Conservation (phyloP, 2,113 vertebrate species). For the Indri indri region DNA sequence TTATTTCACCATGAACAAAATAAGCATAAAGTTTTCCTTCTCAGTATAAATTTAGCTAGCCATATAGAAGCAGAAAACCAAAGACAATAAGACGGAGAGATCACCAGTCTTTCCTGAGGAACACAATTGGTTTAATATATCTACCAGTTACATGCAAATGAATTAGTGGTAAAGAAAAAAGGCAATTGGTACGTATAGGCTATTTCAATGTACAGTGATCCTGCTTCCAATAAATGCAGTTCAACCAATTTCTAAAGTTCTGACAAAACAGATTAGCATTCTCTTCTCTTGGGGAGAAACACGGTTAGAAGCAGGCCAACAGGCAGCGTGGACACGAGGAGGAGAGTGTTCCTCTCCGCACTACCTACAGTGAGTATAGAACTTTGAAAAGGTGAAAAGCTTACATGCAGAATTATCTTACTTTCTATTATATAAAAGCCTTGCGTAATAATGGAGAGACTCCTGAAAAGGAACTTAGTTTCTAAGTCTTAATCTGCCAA, state of each 20-base stretch:
- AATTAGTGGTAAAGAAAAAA: background rate
- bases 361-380: background rate
- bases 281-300: background rate
- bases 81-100: background rate
- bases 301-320: background rate
- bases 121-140: background rate
- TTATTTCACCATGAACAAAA: background rate
- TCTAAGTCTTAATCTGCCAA: background rate
- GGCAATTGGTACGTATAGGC: background rate
- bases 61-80: background rate
- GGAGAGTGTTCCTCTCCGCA: background rate
- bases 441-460: background rate
- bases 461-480: constrained; percentile 3
- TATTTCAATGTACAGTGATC: background rate
- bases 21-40: background rate
- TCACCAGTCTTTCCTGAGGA: background rate
- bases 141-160: background rate
- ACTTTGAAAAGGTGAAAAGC: background rate
- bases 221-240: background rate
- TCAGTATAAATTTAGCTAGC: background rate
- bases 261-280: background rate
- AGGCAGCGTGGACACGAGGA: background rate
- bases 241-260: background rate
- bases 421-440: background rate
- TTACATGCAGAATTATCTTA: background rate